Conservation (phyloP, 2,797 vertebrate species). For the Tympanoctomys barrerae region DNA sequence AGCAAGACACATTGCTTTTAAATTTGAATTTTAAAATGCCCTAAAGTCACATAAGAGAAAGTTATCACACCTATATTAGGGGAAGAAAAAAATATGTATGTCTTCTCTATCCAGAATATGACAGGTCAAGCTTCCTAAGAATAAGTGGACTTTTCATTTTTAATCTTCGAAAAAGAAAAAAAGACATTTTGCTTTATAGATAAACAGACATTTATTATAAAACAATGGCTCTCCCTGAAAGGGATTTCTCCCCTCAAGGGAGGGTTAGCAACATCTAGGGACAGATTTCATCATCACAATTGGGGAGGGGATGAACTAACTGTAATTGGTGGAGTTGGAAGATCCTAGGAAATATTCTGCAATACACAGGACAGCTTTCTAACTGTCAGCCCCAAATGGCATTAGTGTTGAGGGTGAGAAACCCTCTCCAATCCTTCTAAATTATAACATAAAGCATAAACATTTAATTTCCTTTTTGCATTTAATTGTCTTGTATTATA, state of each 20-base stretch:
- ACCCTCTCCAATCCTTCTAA: not conserved
- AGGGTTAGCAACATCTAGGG: not conserved
- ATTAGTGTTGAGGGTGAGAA: not conserved
- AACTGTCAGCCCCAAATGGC: not conserved
- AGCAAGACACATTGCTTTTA: not conserved
- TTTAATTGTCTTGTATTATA: slow-evolving; percentile 21
- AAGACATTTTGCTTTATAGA: not conserved
- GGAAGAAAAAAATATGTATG: not conserved
- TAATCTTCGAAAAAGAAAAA: not conserved
- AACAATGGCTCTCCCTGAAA: not conserved
- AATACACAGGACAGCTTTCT: not conserved
- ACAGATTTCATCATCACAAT: slow-evolving; percentile 19
- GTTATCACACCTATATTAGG: not conserved
- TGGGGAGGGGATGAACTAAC: not conserved
- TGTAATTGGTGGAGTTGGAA: not conserved
- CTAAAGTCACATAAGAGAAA: not conserved
- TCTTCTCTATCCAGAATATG: not conserved
- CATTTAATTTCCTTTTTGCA: slow-evolving; percentile 1
- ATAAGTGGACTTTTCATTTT: slow-evolving; percentile 19
- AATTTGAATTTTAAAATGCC: not conserved
- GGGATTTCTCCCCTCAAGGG: not conserved
- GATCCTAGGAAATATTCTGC: not conserved
- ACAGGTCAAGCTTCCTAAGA: not conserved
- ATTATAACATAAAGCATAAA: not conserved
- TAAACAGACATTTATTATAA: not conserved